Conservation (phyloP, 2,113 vertebrate genomes). For the Bubo scandiacus region DNA sequence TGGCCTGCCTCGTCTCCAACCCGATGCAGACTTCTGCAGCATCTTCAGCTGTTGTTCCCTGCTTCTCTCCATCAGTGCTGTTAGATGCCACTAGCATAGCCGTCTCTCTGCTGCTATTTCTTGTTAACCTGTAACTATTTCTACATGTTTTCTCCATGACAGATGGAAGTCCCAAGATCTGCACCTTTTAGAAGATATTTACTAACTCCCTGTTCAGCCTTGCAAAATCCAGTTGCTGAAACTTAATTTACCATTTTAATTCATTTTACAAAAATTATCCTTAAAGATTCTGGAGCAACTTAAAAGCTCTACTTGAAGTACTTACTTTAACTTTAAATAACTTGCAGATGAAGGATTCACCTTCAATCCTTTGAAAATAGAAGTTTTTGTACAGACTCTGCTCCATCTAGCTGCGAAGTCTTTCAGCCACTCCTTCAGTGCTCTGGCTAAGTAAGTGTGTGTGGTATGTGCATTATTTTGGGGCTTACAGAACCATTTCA, state of each 20-base stretch:
- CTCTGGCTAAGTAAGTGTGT: constrained; percentile 93
- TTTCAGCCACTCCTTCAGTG: constrained; percentile 93
- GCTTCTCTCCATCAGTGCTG: neutral
- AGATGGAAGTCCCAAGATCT: neutral
- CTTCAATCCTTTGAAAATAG: constrained; percentile 92
- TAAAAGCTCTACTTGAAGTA: neutral
- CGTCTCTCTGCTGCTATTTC: neutral
- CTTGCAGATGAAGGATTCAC: constrained; percentile 85
- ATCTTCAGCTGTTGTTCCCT: neutral
- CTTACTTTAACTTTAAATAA: neutral
- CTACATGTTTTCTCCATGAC: neutral
- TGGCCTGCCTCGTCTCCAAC: neutral
- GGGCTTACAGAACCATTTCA: neutral
- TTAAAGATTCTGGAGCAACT: neutral
- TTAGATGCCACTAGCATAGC: neutral
- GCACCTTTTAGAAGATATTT: neutral
- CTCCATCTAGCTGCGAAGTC: constrained; percentile 91
- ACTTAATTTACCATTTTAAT: neutral
- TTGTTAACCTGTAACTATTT: neutral
- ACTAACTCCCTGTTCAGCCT: neutral
- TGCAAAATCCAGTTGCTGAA: neutral
- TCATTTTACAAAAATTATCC: neutral
- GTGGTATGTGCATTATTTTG: neutral
- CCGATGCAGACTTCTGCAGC: neutral
- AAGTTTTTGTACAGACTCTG: constrained; percentile 90